Evolutionary conservation across 2,113 vertebrate genomes (phyloP).

Genomic region (Crotalus helleri): DNA sequence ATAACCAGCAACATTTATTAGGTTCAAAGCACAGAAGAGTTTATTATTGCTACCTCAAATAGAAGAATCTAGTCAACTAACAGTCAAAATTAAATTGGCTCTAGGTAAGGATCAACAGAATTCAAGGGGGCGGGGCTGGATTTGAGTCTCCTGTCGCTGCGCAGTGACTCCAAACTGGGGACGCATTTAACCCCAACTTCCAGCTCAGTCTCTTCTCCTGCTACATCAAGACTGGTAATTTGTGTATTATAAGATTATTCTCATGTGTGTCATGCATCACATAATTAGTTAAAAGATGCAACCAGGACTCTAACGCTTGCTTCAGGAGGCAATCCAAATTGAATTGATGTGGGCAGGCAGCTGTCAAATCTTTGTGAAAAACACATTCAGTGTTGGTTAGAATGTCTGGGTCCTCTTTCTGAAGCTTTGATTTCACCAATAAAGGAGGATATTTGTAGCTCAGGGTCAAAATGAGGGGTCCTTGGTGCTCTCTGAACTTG

Average conservation of each 20-base stretch:
- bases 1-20: background rate
- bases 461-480: background rate
- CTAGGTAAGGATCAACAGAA: background rate
- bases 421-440: background rate
- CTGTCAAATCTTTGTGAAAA: background rate
- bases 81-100: background rate
- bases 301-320: background rate
- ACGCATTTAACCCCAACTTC: background rate
- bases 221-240: background rate
- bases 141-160: background rate
- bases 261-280: background rate
- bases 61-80: background rate
- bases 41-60: background rate
- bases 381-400: background rate
- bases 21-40: background rate
- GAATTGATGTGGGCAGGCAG: background rate
- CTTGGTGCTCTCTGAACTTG: background rate
- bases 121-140: background rate
- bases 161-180: background rate
- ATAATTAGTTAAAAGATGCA: background rate
- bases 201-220: background rate
- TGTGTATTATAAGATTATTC: background rate
- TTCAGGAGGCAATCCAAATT: background rate
- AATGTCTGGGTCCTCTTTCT: background rate
- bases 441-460: background rate